Conservation (phyloP, 2,888 invertebrate species). For the Argyresthia goedartella region DNA sequence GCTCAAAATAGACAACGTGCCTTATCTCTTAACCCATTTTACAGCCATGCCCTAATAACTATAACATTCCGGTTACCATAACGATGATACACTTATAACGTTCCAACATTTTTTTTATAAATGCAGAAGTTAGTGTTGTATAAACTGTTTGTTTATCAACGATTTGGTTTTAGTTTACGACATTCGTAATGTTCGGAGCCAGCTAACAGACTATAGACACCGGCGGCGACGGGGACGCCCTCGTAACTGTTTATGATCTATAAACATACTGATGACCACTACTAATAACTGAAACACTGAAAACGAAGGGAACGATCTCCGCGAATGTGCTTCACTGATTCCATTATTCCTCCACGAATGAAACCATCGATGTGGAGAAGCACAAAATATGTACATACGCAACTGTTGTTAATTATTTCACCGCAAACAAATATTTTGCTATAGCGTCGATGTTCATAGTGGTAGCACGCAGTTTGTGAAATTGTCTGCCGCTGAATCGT, state of each 20-base stretch:
- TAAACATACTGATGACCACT: conserved; percentile 58
- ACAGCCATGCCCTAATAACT: no score
- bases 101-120: no score
- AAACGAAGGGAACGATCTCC: conserved; percentile 48
- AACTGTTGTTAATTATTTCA: neutral
- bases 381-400: no score
- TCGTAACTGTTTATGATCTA: conserved; percentile 61
- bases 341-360: no score
- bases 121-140: conserved; percentile 9
- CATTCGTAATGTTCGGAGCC: conserved; percentile 47
- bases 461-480: conserved; percentile 32
- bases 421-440: neutral
- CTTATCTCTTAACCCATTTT: no score
- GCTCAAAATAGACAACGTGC: conserved; percentile 1
- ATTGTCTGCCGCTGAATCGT: conserved; percentile 39
- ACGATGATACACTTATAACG: no score
- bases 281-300: conserved; percentile 68
- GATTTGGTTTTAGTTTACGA: conserved; percentile 59
- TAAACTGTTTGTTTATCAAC: conserved; percentile 46
- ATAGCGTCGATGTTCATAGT: neutral
- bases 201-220: conserved; percentile 59
- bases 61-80: no score
- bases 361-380: no score
- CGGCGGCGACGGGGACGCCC: conserved; percentile 29
- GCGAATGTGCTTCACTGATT: no score